Base-by-base conservation (phyloP, 2,888 invertebrate genomes). In the Rhagonycha fulva region DNA sequence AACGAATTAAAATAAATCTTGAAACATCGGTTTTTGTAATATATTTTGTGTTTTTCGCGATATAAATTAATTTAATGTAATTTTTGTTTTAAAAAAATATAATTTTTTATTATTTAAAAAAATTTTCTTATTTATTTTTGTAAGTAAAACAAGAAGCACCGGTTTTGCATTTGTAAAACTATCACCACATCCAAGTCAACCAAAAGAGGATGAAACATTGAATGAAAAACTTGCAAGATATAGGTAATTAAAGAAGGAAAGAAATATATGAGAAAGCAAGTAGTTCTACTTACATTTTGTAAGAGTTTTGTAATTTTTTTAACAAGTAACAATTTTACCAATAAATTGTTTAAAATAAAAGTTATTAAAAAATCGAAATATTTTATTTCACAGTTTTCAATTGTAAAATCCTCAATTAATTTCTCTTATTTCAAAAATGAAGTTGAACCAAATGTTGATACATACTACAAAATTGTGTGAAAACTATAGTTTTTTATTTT, bases 401-500 rank as follows among this genome's bases (percentile, higher is more conserved):
- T 19, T 19, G 2, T 19, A 47, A 47, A 47, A 9, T n/a, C n/a
- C n/a, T n/a, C 47, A 47, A 47, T 47, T 32, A n/a, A n/a, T 47
- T 47, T n/a, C 7, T n/a, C n/a, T 47, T n/a, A 7, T 47, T 47
- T 12, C 0, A 47, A n/a, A 47, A 47, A 47, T 47, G 12, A n/a
- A 47, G 9, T 47, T 47, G 47, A 32, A 47, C 47, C n/a, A 5
- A 47, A 47, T 47, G 47, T 47, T 47, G n/a, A n/a, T 47, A 47
- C 47, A n/a, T 47, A 47, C 47, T 47, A n/a, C 47, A 47, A 47
- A 47, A 47, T 47, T n/a, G n/a, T 47, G 24, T 66, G 14, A 66
- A 66, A 47, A 14, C 32, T 14, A 23, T 47, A 68, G 32, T 60
- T 10, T 69, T 14, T 60, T 19, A 23, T 60, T 28, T 80, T 78